Percentiles rank a stretch among this genome's conserved stretches.
Evolutionary conservation across 2,797 vertebrate species (phyloP).

Genomic region (Poeciliopsis paucimaculata): DNA sequence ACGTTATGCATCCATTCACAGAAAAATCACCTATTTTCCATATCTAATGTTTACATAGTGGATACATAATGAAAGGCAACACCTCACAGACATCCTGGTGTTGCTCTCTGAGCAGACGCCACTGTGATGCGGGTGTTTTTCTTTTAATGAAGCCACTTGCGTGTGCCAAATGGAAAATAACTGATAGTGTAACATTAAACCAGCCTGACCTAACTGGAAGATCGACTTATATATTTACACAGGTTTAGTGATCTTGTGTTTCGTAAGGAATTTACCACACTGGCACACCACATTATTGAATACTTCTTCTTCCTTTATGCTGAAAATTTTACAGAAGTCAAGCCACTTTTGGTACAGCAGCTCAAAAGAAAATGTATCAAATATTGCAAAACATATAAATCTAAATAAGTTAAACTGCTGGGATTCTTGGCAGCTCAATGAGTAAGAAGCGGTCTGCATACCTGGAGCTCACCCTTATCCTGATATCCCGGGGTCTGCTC

Average conservation of each 20-base stretch:
- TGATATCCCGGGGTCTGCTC: conserved; percentile 1
- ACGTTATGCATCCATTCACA: conserved; percentile 6
- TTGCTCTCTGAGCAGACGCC: neutral
- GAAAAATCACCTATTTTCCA: conserved; percentile 26
- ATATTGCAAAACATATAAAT: neutral
- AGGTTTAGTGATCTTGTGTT: conserved; percentile 11
- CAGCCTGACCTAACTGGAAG: conserved; percentile 1
- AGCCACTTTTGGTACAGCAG: neutral
- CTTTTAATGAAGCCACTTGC: neutral
- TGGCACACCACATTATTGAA: neutral
- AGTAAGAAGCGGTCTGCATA: conserved; percentile 5
- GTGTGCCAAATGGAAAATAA: conserved; percentile 17
- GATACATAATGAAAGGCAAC: conserved; percentile 29
- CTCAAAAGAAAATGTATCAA: neutral
- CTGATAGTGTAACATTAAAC: conserved; percentile 11
- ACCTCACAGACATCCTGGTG: conserved; percentile 17
- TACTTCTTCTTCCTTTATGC: neutral
- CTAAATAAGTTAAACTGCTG: neutral
- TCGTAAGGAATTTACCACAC: conserved; percentile 1
- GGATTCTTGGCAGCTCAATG: neutral
- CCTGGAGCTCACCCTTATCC: conserved; percentile 20
- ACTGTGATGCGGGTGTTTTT: neutral
- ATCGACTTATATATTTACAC: conserved; percentile 14
- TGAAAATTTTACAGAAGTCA: neutral
- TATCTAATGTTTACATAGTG: conserved; percentile 27